Evolutionary conservation across 2,888 invertebrate genomes (phyloP), one percentile per base, ranked within the genome.

Genomic region (Scaptomyza reducta): DNA sequence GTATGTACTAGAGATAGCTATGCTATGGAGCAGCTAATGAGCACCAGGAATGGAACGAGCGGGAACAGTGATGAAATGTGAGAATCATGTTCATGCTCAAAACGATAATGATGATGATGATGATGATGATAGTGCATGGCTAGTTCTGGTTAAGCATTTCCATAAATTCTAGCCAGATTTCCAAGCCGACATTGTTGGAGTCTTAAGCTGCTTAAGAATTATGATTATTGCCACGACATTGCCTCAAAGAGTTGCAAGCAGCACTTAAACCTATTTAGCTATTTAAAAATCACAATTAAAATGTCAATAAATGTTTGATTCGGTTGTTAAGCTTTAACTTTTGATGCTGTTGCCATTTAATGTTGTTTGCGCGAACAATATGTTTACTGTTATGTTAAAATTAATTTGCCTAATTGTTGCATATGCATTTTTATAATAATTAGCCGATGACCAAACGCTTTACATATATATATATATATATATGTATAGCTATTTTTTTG

Each of bases 81-180:
- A 74, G 51, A 74, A 74, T 74, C 55, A 68, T 67, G 74, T 66
- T 73, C 7, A 22, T 22, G 22, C 22, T 53, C 31, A 41, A 62
- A 47, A 41, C 3, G 22, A 22, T 22, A 22, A 22, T 22, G 22
- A 2, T 22, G 6, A 27, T 31, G 29, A 27, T 27, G 27, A 31
- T 33, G 13, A 35, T 35, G n/a, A 35, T 35, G n/a, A 35, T 35
- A n/a, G n/a, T 35, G n/a, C 35, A n/a, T 35, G 35, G 35, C 35
- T 35, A 35, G 35, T n/a, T 35, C n/a, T n/a, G n/a, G n/a, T 35
- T 35, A n/a, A 35, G 35, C 35, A n/a, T 35, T n/a, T 35, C 35
- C n/a, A 6, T 35, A 35, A n/a, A n/a, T n/a, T 35, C 33, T 13
- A n/a, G n/a, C n/a, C 33, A 35, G 35, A 35, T 35, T n/a, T 9